phyloP scores from a whole-genome alignment of 2,113 vertebrate species.

The Brienomyrus longianalis region DNA sequence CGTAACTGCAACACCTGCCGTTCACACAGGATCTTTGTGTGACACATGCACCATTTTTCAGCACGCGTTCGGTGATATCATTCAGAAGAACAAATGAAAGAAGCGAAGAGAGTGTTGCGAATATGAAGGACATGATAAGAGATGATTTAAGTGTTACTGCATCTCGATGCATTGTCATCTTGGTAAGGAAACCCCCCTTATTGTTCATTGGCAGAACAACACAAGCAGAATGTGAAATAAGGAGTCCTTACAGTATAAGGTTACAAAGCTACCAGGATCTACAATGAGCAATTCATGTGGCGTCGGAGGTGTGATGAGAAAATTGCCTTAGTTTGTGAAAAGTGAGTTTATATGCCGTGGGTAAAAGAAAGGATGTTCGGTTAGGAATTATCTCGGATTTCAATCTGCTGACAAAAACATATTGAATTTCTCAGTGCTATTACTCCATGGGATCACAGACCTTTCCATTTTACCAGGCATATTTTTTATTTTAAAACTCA shows the following conservation, averaged over 20 bases:
- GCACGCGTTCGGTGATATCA: not conserved
- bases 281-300: conserved; percentile 10
- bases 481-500: conserved; percentile 12
- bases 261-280: conserved; percentile 20
- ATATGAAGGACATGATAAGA: not conserved
- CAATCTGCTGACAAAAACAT: conserved; percentile 23
- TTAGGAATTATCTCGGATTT: conserved; percentile 20
- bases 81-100: not conserved
- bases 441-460: not conserved
- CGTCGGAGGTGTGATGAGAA: not conserved
- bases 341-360: conserved; percentile 6
- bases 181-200: not conserved
- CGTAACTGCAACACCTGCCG: not conserved
- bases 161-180: not conserved
- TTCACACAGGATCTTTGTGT: not conserved
- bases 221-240: conserved; percentile 5
- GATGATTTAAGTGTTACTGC: not conserved
- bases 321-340: not conserved
- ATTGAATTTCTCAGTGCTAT: conserved; percentile 14
- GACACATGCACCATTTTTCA: not conserved
- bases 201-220: not conserved
- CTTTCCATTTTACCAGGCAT: conserved; percentile 10
- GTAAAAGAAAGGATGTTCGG: conserved; percentile 6
- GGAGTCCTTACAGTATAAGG: conserved; percentile 20
- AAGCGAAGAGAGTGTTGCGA: not conserved